Evolutionary conservation across 2,888 invertebrate genomes (phyloP), one percentile per base, ranked within the genome.

Genomic region (Drosophila affinis): DNA sequence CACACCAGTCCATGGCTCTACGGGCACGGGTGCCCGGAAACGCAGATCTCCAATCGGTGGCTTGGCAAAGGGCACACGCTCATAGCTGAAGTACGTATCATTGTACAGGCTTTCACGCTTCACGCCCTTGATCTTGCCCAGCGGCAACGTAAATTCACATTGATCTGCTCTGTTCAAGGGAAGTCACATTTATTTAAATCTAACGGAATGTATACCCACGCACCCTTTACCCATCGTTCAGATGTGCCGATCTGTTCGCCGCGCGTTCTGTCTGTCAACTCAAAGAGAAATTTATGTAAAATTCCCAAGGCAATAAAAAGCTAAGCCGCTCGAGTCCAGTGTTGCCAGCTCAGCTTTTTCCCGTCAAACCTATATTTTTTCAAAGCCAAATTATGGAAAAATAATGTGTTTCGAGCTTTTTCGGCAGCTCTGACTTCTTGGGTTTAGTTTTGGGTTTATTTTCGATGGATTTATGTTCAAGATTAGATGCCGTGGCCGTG

Each of bases 1-100:
- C 0, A 92, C 68, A 0, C 90, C 92, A 1, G 56, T 72, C 93
- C 93, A 93, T 14, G 89, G 65, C 3, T 82, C 78, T 1, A 89
- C 87, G 10, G 92, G 91, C 61, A 89, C 81, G 0, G 93, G 93
- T 21, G 93, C 92, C 91, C 77, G 88, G 29, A 90, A 90, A 4
- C 91, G 76, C 10, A 91, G 60, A 9, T 88, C 81, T 3, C 88
- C 88, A 47, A 90, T 3, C 1, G 91, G 91, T 9, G 91, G 91
- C 53, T 90, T 82, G 7, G 75, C 91, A 68, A 81, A 91, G 7
- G 91, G 91, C 55, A 91, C 55, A 4, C 81, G 76, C 75, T 91
- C 91, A 45, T 90, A 91, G 52, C 89, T 89, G 5, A 68, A 87
- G 61, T 88, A 91, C 1, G 77, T 51, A 34, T 89, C 80, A 27